Evolutionary conservation across 1,140 invertebrate species (phyloP), one percentile per base, ranked within the genome.

Genomic region (Ips nitidus): DNA sequence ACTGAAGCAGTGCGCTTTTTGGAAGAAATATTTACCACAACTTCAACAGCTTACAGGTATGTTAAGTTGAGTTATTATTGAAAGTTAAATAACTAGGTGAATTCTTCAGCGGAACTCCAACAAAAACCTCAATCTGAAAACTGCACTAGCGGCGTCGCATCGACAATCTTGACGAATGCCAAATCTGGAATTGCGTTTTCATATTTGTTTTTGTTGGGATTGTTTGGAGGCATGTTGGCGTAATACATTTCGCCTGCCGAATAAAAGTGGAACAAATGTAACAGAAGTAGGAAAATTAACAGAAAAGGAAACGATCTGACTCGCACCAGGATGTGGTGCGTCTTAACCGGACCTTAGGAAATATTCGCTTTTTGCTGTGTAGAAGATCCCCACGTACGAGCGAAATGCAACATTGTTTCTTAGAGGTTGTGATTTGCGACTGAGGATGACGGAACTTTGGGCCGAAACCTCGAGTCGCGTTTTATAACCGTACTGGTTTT

Each of bases 1-100:
- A 69, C 87, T 93, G 67, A 94, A 94, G 81, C 89, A 97, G 80
- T 98, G 96, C 84, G 93, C 94, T 61, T 98, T 98, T 82, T 98
- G 96, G 95, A 94, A 95, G 80, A 90, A 94, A 78, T 96, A 97
- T 80, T 85, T 98, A 79, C 95, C 96, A 62, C 91, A 94, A 80
- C 83, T 98, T 41, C 87, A 94, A 71, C 84, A 89, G 73, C 87
- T 88, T 64, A 91, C 90, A 73, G 84, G 89, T 91, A 80, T 56
- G 22, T 56, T 56, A 50, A 8, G 45, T 50, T 22, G 7, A 50
- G 2, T 50, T 50, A 50, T 50, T 8, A 50, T 50, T 22, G 22
- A 22, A 22, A 22, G 22, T 22, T 22, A 22, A 55, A 55, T 55
- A 55, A 55, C 53, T 55, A 36, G 5, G 37, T 55, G 4, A 55